Conservation (phyloP, 2,113 vertebrate genomes). For the Podilymbus podiceps region DNA sequence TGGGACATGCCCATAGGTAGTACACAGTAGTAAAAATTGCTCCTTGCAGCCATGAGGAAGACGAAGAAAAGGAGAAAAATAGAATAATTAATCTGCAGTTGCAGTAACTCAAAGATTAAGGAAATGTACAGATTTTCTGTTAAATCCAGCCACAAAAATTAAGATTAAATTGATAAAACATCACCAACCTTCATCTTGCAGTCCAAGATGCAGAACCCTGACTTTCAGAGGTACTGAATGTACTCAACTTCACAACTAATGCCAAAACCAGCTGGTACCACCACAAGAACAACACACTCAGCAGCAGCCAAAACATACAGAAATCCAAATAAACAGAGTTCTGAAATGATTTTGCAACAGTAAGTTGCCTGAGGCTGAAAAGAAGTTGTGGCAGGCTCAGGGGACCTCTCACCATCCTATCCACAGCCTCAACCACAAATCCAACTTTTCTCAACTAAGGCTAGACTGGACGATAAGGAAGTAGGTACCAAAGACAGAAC, state of each 20-base stretch:
- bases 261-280: neutral
- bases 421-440: neutral
- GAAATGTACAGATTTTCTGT: neutral
- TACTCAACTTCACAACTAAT: neutral
- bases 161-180: neutral
- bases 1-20: neutral
- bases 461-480: neutral
- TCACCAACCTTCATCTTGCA: neutral
- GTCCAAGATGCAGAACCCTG: neutral
- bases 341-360: neutral
- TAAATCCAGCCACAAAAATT: neutral
- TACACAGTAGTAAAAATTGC: neutral
- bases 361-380: neutral
- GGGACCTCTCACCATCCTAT: accelerated
- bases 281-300: neutral
- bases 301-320: neutral
- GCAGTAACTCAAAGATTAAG: neutral
- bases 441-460: neutral
- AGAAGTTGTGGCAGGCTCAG: neutral
- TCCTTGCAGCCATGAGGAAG: neutral
- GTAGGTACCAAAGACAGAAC: neutral
- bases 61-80: neutral
- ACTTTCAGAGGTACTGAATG: neutral
- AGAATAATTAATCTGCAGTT: neutral
- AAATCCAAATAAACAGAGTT: neutral